Evolutionary conservation across 2,797 vertebrate genomes (phyloP).

Genomic region (Mormyrus proboscirostris): DNA sequence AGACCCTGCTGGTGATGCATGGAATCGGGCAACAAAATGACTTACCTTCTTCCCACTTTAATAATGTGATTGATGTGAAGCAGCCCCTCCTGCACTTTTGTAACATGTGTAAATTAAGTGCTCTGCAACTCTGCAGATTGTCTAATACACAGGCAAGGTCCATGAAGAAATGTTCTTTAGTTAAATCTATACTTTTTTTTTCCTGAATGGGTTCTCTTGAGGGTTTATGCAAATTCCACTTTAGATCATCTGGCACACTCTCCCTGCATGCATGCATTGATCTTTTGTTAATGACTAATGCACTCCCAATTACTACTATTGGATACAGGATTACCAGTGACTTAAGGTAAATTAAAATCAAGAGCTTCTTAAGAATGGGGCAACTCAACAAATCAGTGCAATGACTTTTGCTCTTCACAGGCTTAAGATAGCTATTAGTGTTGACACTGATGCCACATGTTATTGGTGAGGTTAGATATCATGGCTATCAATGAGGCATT

Average conservation of each 20-base stretch:
- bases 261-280: conserved; percentile 4
- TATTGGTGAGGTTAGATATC: neutral
- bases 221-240: conserved; percentile 15
- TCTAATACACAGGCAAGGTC: neutral
- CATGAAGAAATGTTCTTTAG: neutral
- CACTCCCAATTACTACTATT: conserved; percentile 19
- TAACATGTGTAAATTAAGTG: conserved; percentile 1
- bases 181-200: conserved; percentile 3
- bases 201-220: neutral
- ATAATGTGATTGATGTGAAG: neutral
- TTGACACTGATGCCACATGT: neutral
- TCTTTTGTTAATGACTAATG: conserved; percentile 12
- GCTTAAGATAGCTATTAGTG: neutral
- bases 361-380: conserved; percentile 14
- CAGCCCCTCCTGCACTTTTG: neutral
- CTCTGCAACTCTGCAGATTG: neutral
- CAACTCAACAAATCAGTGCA: neutral
- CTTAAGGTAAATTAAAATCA: conserved; percentile 25
- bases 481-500: neutral
- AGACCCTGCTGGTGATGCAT: neutral
- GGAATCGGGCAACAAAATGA: neutral
- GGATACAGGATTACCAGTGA: conserved; percentile 19
- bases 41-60: neutral
- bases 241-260: neutral
- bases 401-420: neutral